Base-by-base conservation (phyloP, 2,113 vertebrate genomes). In the Ceyx margarethae region DNA sequence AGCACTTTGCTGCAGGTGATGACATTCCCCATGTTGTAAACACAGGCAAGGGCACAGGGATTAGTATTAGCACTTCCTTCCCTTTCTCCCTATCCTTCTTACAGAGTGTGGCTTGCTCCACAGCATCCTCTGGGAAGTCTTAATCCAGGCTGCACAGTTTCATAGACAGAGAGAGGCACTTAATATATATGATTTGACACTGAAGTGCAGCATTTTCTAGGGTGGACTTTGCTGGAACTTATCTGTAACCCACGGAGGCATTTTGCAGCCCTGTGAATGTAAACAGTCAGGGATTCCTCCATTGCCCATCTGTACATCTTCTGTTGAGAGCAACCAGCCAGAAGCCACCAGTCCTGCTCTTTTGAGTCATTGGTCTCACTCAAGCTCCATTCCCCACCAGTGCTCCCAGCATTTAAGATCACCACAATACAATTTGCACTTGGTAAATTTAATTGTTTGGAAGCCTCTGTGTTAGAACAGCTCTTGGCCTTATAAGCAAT, bases 91-190 rank as follows among this genome's bases (percentile, higher is more conserved):
- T n/a, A 45, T 9, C 51, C 18, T 26, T 7, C 11, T 26, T 18
- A 15, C 7, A 61, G 64, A 69, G 46, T 4, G 0, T 51, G 2
- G 0, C 15, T 68, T 62, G 23, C 33, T 72, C 68, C 31, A 19
- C 60, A 83, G 40, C 48, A 71, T 93, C 26, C 33, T 56, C 72
- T 71, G 68, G 68, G 29, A 53, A 78, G 25, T 19, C 28, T 64
- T 77, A 51, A 71, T 18, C 73, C 42, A 60, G 37, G 15, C 31
- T 67, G 35, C 2, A 2, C 0, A 0, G 21, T 28, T 80, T 48
- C 14, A 18, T 1, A 65, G 56, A 16, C 23, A 84, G 40, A 37
- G 22, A 78, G 86, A 74, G 8, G 2, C 11, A 13, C 23, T 61
- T 45, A 5, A 15, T 15, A 5, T 1, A 2, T 0, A 11, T 9